A percentile compares a stretch with the other conserved stretches of the same genome.
Conservation (phyloP, 2,888 invertebrate genomes). For the Agonopterix subpropinquella region DNA sequence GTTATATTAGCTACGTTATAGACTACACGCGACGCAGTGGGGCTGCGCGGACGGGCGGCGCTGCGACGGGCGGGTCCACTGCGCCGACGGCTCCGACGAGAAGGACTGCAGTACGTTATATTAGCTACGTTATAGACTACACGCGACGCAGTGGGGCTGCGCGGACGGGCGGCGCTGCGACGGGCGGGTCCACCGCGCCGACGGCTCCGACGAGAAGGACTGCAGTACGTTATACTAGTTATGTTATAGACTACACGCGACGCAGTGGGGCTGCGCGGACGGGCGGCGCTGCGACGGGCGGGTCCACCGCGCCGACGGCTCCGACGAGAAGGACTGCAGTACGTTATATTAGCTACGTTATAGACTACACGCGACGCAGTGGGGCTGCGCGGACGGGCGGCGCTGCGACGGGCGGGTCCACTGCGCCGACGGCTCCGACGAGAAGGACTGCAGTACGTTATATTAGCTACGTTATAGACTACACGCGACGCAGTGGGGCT, state of each 20-base stretch:
- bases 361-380: conserved; percentile 42
- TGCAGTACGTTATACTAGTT: too few species aligned
- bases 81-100: conserved; percentile 80
- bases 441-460: background rate
- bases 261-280: conserved; percentile 46
- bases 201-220: conserved; percentile 75
- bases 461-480: too few species aligned
- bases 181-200: conserved; percentile 76
- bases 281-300: background rate
- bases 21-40: conserved; percentile 51
- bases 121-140: too few species aligned
- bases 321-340: background rate
- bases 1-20: conserved; percentile 8
- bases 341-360: too few species aligned
- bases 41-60: conserved; percentile 73
- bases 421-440: background rate
- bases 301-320: background rate
- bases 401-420: background rate
- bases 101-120: conserved; percentile 44
- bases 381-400: conserved; percentile 18
- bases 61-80: conserved; percentile 79
- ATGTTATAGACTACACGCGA: conserved; percentile 12
- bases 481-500: conserved; percentile 51
- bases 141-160: conserved; percentile 70
- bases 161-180: conserved; percentile 77